Evolutionary conservation across 2,888 invertebrate species (phyloP), one percentile per base, ranked within the genome.

Genomic region (Drosophila cognata): DNA sequence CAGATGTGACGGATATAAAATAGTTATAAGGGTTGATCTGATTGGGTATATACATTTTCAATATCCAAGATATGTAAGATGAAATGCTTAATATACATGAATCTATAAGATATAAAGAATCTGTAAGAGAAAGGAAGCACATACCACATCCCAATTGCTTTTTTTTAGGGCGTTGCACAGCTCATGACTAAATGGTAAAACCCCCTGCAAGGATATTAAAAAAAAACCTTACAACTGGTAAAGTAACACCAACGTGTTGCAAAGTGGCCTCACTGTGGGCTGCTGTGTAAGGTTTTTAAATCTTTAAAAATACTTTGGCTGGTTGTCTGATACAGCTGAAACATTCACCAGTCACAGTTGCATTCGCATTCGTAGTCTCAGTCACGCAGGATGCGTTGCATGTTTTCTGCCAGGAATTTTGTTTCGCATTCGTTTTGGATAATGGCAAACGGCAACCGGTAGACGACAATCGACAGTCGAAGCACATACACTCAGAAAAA

Each of bases 401-500:
- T 89, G 84, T 89, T 89, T 82, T 84, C 70, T 69, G 71, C 71
- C 85, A 74, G 88, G 90, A 89, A 85, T 85, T 85, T 77, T 83
- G 90, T 82, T 88, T 89, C 90, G 86, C 80, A 85, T 85, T 85
- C 83, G 90, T 71, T 85, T 85, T 89, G 77, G 88, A 89, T 87
- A 84, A 85, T 82, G 88, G 88, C 80, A 70, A 77, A 70, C 63
- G 55, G 56, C 71, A 76, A 77, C 68, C 58, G 51, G 55, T 64
- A 72, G 78, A 77, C 68, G 81, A 72, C 81, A 77, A 51, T 65
- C 61, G 56, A 56, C 56, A 56, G 28, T 38, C 38, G n/a, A 56
- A 56, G 18, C 28, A 29, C n/a, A 13, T n/a, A 56, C 56, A 56
- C 56, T 56, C 8, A 4, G 6, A 38, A 56, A 55, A 38, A 21